Evolutionary conservation across 53 echinoderm and acorn worm species (phyloP), one percentile per base, ranked within the genome.

Genomic region (Hippasteria phrygiana): DNA sequence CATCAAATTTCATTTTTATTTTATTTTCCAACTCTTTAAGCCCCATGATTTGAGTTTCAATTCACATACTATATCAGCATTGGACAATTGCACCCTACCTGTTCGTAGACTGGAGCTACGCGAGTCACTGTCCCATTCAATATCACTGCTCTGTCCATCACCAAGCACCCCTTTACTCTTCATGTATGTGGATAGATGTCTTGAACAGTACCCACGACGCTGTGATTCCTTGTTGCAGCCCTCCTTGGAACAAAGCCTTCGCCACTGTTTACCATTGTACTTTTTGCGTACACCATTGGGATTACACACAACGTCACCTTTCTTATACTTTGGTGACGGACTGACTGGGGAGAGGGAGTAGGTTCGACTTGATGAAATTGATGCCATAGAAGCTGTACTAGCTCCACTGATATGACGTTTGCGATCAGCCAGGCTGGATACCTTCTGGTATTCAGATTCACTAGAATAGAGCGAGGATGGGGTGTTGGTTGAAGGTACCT

Each of bases 261-360:
- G 88, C 97, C 97, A 97, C 90, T 97, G 97, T 77, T 97, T 97
- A 5, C 97, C 97, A 70, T 97, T 97, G 83, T 93, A 97, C 89
- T 97, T 97, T 76, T 97, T 97, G 22, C 97, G 88, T 1, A 97
- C 95, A 17, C 97, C 97, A 63, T 97, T 97, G n/a, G 97, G 88
- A 71, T 95, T 95, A 89, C 95, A 95, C 36, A 97, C 95, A 34
- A 97, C 97, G 34, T 97, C 97, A 18, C 97, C 97, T 74, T 97
- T 97, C 50, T 92, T 92, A 83, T 95, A 97, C 76, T 97, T 97
- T 6, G 97, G 93, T 4, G 80, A 80, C 8, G 92, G 92, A 14
- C 85, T 89, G 22, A 93, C 92, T 14, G 97, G 95, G 4, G 97
- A 93, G 43, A 95, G 50, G 9, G 95, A 93, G 56, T 95, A 93